Conservation (phyloP, 2,113 vertebrate species). For the Clarias gariepinus region DNA sequence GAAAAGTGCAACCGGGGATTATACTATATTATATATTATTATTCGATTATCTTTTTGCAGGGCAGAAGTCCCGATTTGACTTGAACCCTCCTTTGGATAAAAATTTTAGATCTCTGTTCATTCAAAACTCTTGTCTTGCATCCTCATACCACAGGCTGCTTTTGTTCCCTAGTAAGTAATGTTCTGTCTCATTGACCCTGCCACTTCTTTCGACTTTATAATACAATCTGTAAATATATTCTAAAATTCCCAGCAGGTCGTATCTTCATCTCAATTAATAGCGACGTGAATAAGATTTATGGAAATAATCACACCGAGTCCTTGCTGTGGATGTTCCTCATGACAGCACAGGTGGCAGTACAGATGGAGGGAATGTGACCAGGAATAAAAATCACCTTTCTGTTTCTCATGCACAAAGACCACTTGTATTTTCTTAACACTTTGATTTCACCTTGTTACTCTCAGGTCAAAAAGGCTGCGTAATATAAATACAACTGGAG, state of each 20-base stretch:
- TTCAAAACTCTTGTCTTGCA: neutral
- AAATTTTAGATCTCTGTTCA: too few relatives aligned
- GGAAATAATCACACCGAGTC: neutral
- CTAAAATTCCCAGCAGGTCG: slow-evolving; percentile 8
- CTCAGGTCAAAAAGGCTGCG: neutral
- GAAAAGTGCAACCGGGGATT: too few relatives aligned
- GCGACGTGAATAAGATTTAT: slow-evolving; percentile 5
- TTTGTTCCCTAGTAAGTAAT: neutral
- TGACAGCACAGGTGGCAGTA: slow-evolving; percentile 26
- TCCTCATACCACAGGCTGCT: neutral
- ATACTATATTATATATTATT: too few relatives aligned
- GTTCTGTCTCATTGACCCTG: slow-evolving; percentile 22
- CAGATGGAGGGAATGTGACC: slow-evolving; percentile 18
- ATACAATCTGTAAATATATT: slow-evolving; percentile 1
- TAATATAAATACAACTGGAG: neutral
- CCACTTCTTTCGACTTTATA: neutral
- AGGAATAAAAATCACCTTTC: slow-evolving; percentile 10
- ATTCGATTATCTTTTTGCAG: too few relatives aligned
- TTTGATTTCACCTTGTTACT: slow-evolving; percentile 18
- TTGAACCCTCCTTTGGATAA: too few relatives aligned
- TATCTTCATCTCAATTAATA: slow-evolving; percentile 1
- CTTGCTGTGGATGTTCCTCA: neutral
- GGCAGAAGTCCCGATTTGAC: too few relatives aligned
- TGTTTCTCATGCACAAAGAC: slow-evolving; percentile 12
- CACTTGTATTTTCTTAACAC: neutral